Conservation (phyloP, 2,888 invertebrate species). For the Gymnocheta viridis region DNA sequence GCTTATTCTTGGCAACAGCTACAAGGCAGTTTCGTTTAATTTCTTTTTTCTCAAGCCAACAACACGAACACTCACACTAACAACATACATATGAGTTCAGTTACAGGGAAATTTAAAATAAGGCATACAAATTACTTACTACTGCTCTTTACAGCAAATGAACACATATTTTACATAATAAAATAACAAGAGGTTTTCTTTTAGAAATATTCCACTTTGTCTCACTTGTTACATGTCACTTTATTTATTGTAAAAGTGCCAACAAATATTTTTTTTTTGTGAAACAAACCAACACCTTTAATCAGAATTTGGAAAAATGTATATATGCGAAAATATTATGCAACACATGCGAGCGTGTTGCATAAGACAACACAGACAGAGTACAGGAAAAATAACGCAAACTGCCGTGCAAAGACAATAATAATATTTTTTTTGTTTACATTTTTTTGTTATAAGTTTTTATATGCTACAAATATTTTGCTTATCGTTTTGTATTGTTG, state of each 20-base stretch:
- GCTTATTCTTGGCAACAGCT: slow-evolving; percentile 65
- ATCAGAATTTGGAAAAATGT: neutral
- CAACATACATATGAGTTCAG: neutral
- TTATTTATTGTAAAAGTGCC: slow-evolving; percentile 25
- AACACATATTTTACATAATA: neutral
- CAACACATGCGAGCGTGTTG: slow-evolving; percentile 36
- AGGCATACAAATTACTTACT: neutral
- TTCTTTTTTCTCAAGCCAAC: slow-evolving; percentile 11
- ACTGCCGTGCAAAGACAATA: slow-evolving; percentile 13
- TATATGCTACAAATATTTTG: no score
- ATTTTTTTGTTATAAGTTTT: neutral
- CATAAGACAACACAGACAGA: slow-evolving; percentile 25
- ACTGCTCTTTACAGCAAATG: neutral
- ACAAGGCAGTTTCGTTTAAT: slow-evolving; percentile 55
- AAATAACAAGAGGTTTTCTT: neutral
- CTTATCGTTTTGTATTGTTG: no score
- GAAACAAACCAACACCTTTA: slow-evolving; percentile 3
- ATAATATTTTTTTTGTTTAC: neutral
- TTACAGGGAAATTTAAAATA: neutral
- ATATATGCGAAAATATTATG: slow-evolving; percentile 8
- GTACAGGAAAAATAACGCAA: neutral
- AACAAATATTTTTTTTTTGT: slow-evolving; percentile 16
- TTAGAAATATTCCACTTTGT: neutral
- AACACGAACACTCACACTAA: neutral
- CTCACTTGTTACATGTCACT: slow-evolving; percentile 21